Conservation (phyloP, 2,113 vertebrate species). For the Eublepharis macularius region DNA sequence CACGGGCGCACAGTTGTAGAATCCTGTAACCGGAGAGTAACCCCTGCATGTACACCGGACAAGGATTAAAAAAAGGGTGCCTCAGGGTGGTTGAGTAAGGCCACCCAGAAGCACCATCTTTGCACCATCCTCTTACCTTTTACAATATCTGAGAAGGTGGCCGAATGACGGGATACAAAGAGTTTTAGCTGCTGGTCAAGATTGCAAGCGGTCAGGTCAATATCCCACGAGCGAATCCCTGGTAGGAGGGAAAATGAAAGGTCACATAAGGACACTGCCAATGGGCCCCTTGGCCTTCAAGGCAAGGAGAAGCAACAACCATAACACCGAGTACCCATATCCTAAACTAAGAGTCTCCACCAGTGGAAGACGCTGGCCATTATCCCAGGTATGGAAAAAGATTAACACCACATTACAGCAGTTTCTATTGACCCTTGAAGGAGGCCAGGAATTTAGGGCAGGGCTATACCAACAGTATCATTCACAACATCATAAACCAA, state of each 20-base stretch:
- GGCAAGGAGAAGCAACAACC: neutral
- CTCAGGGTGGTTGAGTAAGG: neutral
- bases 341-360: neutral
- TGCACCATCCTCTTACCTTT: slow-evolving; percentile 76
- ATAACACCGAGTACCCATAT: neutral
- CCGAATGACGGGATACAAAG: slow-evolving; percentile 91
- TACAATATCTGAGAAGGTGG: slow-evolving; percentile 86
- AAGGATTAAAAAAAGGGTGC: too few relatives aligned
- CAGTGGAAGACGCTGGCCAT: neutral
- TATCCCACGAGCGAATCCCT: slow-evolving; percentile 89
- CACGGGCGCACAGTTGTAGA: neutral
- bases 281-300: neutral
- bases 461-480: neutral
- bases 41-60: too few relatives aligned
- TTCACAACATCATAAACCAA: neutral
- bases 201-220: slow-evolving; percentile 78
- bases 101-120: neutral
- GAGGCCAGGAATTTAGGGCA: neutral
- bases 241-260: neutral
- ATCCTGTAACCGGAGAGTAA: neutral
- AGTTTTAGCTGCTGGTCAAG: slow-evolving; percentile 92
- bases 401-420: neutral
- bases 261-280: neutral
- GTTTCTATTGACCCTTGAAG: neutral
- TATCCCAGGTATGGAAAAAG: too few relatives aligned